These are phyloP conservation scores for Schizopygopsis pylzovi DNA, from an alignment of 2,797 vertebrate genomes.

Conservation along the genomic window DNA sequence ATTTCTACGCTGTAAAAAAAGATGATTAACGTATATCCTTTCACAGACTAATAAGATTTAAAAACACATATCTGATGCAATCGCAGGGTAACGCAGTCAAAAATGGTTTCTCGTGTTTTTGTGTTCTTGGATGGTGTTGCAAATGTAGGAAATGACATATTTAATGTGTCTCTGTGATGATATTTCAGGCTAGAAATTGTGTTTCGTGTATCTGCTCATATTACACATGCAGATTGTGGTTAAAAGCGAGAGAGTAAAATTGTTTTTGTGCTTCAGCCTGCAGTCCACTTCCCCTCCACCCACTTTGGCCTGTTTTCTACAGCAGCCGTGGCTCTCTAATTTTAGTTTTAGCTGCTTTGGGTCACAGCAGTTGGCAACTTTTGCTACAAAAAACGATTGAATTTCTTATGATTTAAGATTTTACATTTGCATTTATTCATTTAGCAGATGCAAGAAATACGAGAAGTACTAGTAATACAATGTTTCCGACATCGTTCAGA, in stretches of 20 bases:
- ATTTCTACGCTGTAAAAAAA: not conserved
- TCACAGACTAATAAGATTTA: not conserved
- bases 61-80: slow-evolving; percentile 21
- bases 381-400: not conserved
- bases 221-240: not conserved
- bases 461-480: not conserved
- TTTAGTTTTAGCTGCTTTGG: slow-evolving; percentile 28
- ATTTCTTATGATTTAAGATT: not conserved
- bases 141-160: not conserved
- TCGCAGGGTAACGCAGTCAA: not conserved
- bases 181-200: not conserved
- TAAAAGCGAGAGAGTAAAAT: slow-evolving; percentile 21
- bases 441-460: not conserved
- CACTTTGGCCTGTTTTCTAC: slow-evolving; percentile 47
- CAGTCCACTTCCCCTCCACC: slow-evolving; percentile 40
- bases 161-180: not conserved
- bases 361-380: not conserved
- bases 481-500: not conserved
- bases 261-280: slow-evolving; percentile 15
- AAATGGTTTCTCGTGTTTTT: not conserved
- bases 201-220: not conserved
- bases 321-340: slow-evolving; percentile 43
- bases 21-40: not conserved
- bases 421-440: not conserved
- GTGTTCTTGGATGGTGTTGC: not conserved